A percentile compares a stretch with the other conserved stretches of the same genome.
phyloP scores from a whole-genome alignment of 1,140 invertebrate species.

The Bactericera cockerelli region DNA sequence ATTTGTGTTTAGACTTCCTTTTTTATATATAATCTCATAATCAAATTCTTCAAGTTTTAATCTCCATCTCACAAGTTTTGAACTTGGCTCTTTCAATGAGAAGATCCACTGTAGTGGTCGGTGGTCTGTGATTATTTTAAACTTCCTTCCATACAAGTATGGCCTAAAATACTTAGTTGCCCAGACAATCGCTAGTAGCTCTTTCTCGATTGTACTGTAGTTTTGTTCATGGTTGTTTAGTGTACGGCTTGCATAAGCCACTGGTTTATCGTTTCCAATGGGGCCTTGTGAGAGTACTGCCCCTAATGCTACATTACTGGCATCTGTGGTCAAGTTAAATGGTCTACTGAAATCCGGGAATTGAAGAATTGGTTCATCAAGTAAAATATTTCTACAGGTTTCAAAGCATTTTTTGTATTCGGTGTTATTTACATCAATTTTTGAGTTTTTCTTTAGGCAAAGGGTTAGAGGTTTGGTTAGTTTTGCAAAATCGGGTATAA shows the following conservation, averaged over 20 bases:
- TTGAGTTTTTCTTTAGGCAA: slow-evolving; percentile 9
- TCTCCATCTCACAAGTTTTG: slow-evolving; percentile 16
- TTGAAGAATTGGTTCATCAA: slow-evolving; percentile 20
- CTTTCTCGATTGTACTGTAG: slow-evolving; percentile 23
- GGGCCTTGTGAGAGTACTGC: slow-evolving; percentile 23
- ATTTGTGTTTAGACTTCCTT: slow-evolving; percentile 21
- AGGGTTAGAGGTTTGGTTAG: slow-evolving; percentile 24
- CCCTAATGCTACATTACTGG: slow-evolving; percentile 14
- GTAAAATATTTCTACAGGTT: slow-evolving; percentile 26
- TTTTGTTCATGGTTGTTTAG: slow-evolving; percentile 21
- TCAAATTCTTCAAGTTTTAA: slow-evolving; percentile 15
- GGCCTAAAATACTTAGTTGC: slow-evolving; percentile 26
- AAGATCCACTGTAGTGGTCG: slow-evolving; percentile 27
- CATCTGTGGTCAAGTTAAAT: slow-evolving; percentile 23
- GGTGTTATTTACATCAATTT: not conserved
- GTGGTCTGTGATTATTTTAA: slow-evolving; percentile 31
- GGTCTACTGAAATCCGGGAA: slow-evolving; percentile 20
- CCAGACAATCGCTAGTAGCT: slow-evolving; percentile 26
- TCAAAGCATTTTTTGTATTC: slow-evolving; percentile 24
- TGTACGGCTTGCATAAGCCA: slow-evolving; percentile 23
- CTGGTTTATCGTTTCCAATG: slow-evolving; percentile 15
- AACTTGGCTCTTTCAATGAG: slow-evolving; percentile 25
- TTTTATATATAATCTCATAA: slow-evolving; percentile 17
- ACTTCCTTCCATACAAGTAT: slow-evolving; percentile 28
- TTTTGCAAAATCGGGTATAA: slow-evolving; percentile 24